A percentile compares a stretch with the other conserved stretches of the same genome.
phyloP scores from a whole-genome alignment of 2,888 invertebrate species.

The Folsomia manolachei region DNA sequence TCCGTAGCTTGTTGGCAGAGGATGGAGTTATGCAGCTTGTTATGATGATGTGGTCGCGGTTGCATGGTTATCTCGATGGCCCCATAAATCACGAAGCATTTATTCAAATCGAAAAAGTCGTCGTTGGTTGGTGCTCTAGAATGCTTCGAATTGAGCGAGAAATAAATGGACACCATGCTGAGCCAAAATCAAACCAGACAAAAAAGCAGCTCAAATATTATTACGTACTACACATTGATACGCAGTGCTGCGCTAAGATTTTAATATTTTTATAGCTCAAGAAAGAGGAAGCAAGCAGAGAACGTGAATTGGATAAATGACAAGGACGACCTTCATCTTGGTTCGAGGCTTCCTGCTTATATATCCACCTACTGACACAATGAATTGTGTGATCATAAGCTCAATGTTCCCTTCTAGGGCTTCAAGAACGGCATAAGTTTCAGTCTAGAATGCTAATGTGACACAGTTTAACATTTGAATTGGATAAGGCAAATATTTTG shows the following conservation, averaged over 20 bases:
- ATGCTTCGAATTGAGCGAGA: slow-evolving; percentile 8
- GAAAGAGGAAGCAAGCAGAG: background rate
- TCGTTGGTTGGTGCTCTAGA: background rate
- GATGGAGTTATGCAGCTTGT: background rate
- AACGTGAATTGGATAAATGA: too few species aligned
- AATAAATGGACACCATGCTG: slow-evolving; percentile 8
- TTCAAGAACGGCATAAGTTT: too few species aligned
- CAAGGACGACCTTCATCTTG: too few species aligned
- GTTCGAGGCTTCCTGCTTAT: too few species aligned
- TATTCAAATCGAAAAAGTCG: slow-evolving; percentile 27
- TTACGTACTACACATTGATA: background rate
- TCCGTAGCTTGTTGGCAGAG: background rate
- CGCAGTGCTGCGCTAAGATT: background rate
- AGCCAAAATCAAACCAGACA: slow-evolving; percentile 7
- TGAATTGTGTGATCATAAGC: too few species aligned
- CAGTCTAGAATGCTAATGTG: too few species aligned
- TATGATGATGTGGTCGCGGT: background rate
- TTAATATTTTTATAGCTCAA: background rate
- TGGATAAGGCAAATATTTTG: too few species aligned
- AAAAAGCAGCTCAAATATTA: background rate
- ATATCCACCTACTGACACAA: too few species aligned
- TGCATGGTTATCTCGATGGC: slow-evolving; percentile 9
- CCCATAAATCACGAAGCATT: slow-evolving; percentile 30
- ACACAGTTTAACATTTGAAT: too few species aligned
- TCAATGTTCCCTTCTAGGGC: too few species aligned